Base-by-base conservation (phyloP, 2,888 invertebrate genomes). In the Coenonympha arcania region DNA sequence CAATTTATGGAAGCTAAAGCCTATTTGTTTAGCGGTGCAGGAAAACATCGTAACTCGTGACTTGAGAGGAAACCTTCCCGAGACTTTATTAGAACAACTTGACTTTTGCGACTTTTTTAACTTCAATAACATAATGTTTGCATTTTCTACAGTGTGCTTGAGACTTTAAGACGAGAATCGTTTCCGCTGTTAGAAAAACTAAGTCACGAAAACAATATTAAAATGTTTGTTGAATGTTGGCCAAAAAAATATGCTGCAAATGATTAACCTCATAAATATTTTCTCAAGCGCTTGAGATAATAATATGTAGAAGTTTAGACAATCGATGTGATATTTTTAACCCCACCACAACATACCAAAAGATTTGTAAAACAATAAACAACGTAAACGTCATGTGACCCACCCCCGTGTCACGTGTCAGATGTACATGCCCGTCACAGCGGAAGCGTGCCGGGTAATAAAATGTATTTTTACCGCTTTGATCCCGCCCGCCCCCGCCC, bases 391-490 rank as follows among this genome's bases (percentile, higher is more conserved):
- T 37, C 37, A 13, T 1, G 13, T 11, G 20, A 6, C 20, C 20
- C 18, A 18, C 36, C 51, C 15, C 24, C 28, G 16, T 36, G 37
- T 37, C 16, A 26, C 45, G 50, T 26, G 22, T 22, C 44, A 28
- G 22, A 16, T 40, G 40, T 34, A 33, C 33, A 42, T 37, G 30
- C 31, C 26, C 28, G 30, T 45, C 43, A 42, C 28, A 55, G 56
- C 42, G 71, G 68, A 72, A 73, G 73, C 71, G 68, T 68, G 69
- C 65, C 58, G 46, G 57, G 65, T 66, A 60, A 68, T 79, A 71
- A 73, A 74, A 64, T 60, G 62, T 79, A 78, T 77, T 78, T 79
- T 73, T 71, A 79, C 59, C 55, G 52, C 57, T 60, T 63, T 64
- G 57, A 62, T 60, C 56, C 33, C 33, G 16, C 16, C 5, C 31